Percentiles rank a stretch among this genome's conserved stretches.
Conservation (phyloP, 1,140 invertebrate genomes). For the Melipona quadrifasciata region DNA sequence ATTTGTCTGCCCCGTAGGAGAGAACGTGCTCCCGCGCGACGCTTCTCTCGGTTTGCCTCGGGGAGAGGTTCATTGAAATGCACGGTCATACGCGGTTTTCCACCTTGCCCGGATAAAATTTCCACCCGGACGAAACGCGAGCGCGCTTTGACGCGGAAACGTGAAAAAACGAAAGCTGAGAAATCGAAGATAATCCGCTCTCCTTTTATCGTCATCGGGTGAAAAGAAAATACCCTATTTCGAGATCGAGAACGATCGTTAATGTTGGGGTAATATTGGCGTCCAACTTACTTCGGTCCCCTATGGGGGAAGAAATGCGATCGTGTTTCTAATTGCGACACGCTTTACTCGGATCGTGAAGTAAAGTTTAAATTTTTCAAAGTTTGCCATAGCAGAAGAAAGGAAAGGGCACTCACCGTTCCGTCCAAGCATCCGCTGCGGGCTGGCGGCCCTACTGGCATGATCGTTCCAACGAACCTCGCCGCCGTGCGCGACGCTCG, state of each 20-base stretch:
- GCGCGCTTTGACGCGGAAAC: background rate
- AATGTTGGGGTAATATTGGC: no score
- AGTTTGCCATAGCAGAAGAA: no score
- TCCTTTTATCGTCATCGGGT: no score
- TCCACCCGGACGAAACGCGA: conserved; percentile 10
- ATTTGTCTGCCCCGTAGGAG: conserved; percentile 51
- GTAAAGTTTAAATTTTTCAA: no score
- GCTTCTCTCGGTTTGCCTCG: conserved; percentile 56
- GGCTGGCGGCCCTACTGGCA: conserved; percentile 70
- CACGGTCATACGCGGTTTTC: conserved; percentile 68
- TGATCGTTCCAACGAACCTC: conserved; percentile 51
- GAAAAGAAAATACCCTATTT: no score
- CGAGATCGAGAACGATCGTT: no score
- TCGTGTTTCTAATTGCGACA: no score
- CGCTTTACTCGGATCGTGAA: no score
- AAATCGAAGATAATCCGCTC: background rate
- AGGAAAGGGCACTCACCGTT: conserved; percentile 70
- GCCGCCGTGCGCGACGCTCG: conserved; percentile 29
- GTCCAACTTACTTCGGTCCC: no score
- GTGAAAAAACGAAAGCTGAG: background rate
- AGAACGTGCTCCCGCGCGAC: conserved; percentile 68
- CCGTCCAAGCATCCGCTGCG: conserved; percentile 82
- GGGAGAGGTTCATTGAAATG: conserved; percentile 74
- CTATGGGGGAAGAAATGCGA: no score
- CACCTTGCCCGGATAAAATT: conserved; percentile 48